A percentile compares a stretch with the other conserved stretches of the same genome.
Conservation (phyloP, 2,113 vertebrate genomes). For the Peromyscus maniculatus region DNA sequence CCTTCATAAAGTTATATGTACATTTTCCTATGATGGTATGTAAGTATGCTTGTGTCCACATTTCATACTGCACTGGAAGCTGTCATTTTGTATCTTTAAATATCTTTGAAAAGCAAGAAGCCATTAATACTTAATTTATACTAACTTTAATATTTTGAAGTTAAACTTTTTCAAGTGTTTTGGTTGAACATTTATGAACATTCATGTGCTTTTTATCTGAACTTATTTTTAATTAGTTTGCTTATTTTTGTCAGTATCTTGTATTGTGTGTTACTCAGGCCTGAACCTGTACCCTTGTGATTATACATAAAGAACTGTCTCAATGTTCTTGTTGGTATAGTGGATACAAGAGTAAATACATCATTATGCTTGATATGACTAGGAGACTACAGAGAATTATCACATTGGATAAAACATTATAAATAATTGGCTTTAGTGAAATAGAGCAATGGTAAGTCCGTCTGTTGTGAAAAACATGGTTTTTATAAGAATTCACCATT, state of each 20-base stretch:
- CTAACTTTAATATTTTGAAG: neutral
- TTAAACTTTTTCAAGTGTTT: neutral
- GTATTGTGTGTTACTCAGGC: neutral
- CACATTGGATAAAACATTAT: neutral
- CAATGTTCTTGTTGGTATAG: conserved; percentile 1
- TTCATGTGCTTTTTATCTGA: neutral
- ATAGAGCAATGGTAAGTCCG: neutral
- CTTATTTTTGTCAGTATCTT: neutral
- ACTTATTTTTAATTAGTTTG: neutral
- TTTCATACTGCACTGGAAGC: neutral
- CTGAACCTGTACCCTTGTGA: neutral
- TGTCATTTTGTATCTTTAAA: neutral
- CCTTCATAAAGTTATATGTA: neutral
- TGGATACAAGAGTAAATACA: neutral
- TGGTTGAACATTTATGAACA: too few relatives aligned
- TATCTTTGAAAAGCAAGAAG: too few relatives aligned
- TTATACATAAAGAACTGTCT: neutral
- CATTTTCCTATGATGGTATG: neutral
- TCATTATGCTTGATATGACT: neutral
- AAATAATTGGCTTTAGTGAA: neutral
- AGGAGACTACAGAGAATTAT: neutral
- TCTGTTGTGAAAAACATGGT: neutral
- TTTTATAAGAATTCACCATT: neutral
- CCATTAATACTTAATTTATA: neutral
- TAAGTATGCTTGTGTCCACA: neutral